These are phyloP conservation scores for Haliclona indistincta DNA, from an alignment of 37 sponge, comb jelly and placozoan genomes.

Conservation along the genomic window DNA sequence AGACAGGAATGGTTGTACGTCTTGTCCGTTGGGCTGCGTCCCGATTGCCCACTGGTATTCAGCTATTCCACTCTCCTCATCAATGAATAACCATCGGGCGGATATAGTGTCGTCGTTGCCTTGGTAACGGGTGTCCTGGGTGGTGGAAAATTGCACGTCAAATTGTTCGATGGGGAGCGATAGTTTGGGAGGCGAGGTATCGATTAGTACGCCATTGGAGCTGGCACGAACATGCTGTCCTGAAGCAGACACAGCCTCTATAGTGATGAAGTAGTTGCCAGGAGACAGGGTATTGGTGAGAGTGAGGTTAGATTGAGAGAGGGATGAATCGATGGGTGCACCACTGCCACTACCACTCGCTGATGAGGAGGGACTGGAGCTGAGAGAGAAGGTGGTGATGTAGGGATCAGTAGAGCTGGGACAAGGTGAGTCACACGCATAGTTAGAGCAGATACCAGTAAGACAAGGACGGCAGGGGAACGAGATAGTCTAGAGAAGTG, in stretches of 20 bases:
- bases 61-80: constrained; percentile 68
- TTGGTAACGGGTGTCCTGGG: constrained; percentile 51
- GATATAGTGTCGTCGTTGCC: constrained; percentile 71
- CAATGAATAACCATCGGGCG: constrained; percentile 66
- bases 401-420: constrained; percentile 49
- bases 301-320: constrained; percentile 3
- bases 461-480: constrained; percentile 61
- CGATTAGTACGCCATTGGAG: constrained; percentile 77
- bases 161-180: constrained; percentile 46
- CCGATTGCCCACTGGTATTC: constrained; percentile 86
- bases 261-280: constrained; percentile 63
- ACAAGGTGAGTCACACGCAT: constrained; percentile 59
- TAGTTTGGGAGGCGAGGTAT: constrained; percentile 64
- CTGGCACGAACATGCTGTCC: constrained; percentile 26
- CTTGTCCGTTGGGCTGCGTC: constrained; percentile 12
- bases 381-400: constrained; percentile 40
- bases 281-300: constrained; percentile 49
- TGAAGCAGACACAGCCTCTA: constrained; percentile 73
- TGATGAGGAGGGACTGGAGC: constrained; percentile 51
- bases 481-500: constrained; percentile 40
- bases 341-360: constrained; percentile 16
- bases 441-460: constrained; percentile 51
- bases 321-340: background rate
- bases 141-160: constrained; percentile 62
- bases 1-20: constrained; percentile 44